Evolutionary conservation across 2,113 vertebrate genomes (phyloP), one percentile per base, ranked within the genome.

Genomic region (Tenebrosternarchus preto): DNA sequence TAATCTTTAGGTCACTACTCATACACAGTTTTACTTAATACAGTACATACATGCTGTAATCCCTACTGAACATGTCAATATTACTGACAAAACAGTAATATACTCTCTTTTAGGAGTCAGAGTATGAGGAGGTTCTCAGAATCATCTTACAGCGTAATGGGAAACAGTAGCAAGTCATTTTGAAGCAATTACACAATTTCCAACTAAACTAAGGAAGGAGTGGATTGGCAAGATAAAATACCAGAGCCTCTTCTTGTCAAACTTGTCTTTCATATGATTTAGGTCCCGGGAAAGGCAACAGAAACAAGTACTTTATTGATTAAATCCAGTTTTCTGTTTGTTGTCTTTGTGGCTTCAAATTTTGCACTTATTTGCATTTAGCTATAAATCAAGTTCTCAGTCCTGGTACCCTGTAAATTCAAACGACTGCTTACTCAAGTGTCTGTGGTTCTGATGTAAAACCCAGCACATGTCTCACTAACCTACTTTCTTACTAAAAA

Each of bases 381-480:
- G n/a, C n/a, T n/a, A n/a, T n/a, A n/a, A n/a, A 27, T 15, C 59
- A 24, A 27, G 11, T 61, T 11, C 6, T n/a, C 25, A 61, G 29
- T 16, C 29, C 33, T 2, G n/a, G 0, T 16, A 15, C 72, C 17
- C 20, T 19, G 25, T 59, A 22, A 50, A 50, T 61, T 8, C 15
- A 16, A 2, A 61, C 9, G 0, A 24, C 11, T 16, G 19, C 59
- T 61, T 3, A 27, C 59, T 60, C 57, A 60, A 24, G 53, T 29
- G 25, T 19, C 22, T 39, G 19, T 12, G 19, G 22, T 15, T 39
- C 16, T n/a, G 22, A 53, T 27, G 33, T 22, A 12, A 69, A 77
- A 57, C 64, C 20, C 24, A 33, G 25, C 33, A 9, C 31, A 59
- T 88, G 82, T 88, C 86, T 83, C 78, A 86, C 86, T 85, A 70